Evolutionary conservation across 2,797 vertebrate species (phyloP), one percentile per base, ranked within the genome.

Genomic region (Somateria mollissima): DNA sequence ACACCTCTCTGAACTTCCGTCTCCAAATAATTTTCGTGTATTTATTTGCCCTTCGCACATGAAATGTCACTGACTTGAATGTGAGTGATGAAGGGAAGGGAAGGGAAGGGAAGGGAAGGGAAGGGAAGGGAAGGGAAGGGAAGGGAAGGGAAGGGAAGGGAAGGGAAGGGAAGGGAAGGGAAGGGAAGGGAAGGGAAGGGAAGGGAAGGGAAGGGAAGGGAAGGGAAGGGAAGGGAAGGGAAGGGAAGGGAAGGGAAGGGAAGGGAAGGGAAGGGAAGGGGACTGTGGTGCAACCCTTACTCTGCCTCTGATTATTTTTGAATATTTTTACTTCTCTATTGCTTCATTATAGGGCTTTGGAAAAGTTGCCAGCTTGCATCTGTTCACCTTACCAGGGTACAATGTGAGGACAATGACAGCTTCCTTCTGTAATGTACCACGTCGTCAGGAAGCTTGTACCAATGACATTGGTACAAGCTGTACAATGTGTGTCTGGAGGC

Each of bases 1-100:
- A 96, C 84, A 95, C 89, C 54, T 95, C 85, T 91, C 51, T 92
- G 94, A 86, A 37, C 84, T 94, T 95, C 83, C 83, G 89, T 95
- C 95, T 96, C 88, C 82, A 80, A 53, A 12, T 41, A 18, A 84
- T 95, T 93, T 89, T 66, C 76, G 74, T 88, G 82, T 84, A 73
- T 92, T 97, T 95, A 79, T 95, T 94, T 94, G 58, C 87, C 91
- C 92, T 96, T 96, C 0, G 2, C 90, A 80, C 14, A 54, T 66
- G 90, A 75, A 70, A 93, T 89, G 84, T 93, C 78, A 69, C 72
- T n/a, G 53, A 18, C 70, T 45, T 30, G 69, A 73, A 83, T 0
- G 14, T 54, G 56, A 71, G 43, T 58, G 79, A 79, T 0, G 1
- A 8, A 54, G 43, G 19, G 54, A 12, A 57, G 17, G 56, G 60